These are phyloP conservation scores for Eupithecia subfuscata DNA, from an alignment of 2,888 invertebrate genomes.

Conservation along the genomic window DNA sequence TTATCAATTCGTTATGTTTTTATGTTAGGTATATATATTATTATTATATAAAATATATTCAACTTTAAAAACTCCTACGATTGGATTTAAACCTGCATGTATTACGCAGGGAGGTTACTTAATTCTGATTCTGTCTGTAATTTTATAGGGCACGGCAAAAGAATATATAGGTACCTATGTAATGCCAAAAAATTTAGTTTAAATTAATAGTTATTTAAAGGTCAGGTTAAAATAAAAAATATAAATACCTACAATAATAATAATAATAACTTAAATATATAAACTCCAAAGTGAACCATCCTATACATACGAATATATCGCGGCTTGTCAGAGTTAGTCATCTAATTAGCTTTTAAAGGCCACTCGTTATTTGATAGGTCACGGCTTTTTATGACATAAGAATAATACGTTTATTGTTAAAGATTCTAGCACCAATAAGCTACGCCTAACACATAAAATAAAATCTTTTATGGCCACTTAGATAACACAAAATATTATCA, in stretches of 20 bases:
- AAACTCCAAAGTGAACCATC: not conserved
- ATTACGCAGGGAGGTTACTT: no score
- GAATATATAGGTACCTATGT: no score
- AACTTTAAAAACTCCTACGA: no score
- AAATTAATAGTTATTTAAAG: not conserved
- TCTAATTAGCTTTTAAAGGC: constrained; percentile 24
- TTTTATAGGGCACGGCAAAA: no score
- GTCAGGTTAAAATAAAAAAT: not conserved
- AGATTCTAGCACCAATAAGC: not conserved
- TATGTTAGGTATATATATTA: no score
- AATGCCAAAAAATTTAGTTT: not conserved
- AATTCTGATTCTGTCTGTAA: no score
- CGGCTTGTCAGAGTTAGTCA: not conserved
- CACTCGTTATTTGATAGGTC: constrained; percentile 6
- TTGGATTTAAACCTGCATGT: no score
- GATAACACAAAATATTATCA: not conserved
- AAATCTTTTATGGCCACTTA: not conserved
- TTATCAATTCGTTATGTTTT: no score
- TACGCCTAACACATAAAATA: not conserved
- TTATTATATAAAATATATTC: no score
- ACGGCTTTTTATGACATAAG: constrained; percentile 6
- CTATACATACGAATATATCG: not conserved
- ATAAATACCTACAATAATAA: not conserved
- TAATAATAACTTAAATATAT: not conserved
- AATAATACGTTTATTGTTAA: not conserved